Percentiles rank a stretch among this genome's conserved stretches.
Conservation (phyloP, 2,888 invertebrate genomes). For the Coenonympha glycerion region DNA sequence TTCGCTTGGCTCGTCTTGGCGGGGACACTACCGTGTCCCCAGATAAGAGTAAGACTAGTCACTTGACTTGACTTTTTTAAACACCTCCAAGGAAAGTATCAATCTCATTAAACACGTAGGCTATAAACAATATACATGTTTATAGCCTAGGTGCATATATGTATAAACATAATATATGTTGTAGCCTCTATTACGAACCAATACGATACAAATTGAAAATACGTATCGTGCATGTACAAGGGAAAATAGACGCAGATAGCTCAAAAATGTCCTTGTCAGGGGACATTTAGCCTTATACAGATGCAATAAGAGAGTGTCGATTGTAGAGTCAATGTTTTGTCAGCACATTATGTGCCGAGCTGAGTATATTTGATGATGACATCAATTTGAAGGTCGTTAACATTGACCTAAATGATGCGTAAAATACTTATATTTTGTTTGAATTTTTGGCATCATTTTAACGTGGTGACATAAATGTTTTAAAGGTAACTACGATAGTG, state of each 20-base stretch:
- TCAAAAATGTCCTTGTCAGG: not conserved
- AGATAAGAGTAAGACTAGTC: too few relatives aligned
- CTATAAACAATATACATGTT: too few relatives aligned
- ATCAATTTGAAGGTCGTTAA: constrained; percentile 22
- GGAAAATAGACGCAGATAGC: not conserved
- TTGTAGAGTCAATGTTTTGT: constrained; percentile 2
- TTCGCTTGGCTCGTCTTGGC: too few relatives aligned
- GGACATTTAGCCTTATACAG: not conserved
- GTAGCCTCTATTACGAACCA: not conserved
- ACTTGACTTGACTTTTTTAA: not conserved
- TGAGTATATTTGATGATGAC: constrained; percentile 16
- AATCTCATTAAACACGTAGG: not conserved
- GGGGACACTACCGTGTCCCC: too few relatives aligned
- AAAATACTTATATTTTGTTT: not conserved
- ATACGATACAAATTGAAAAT: not conserved
- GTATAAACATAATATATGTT: too few relatives aligned
- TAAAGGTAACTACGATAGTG: too few relatives aligned
- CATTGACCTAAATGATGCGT: constrained; percentile 26
- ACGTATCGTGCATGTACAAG: not conserved
- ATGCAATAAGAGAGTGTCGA: not conserved
- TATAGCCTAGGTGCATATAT: too few relatives aligned
- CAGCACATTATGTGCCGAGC: constrained; percentile 8
- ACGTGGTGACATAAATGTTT: not conserved
- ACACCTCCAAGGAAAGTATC: constrained; percentile 2
- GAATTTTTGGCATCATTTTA: not conserved